Conservation (phyloP, 1,140 invertebrate genomes). For the Lasaia peninsularis region DNA sequence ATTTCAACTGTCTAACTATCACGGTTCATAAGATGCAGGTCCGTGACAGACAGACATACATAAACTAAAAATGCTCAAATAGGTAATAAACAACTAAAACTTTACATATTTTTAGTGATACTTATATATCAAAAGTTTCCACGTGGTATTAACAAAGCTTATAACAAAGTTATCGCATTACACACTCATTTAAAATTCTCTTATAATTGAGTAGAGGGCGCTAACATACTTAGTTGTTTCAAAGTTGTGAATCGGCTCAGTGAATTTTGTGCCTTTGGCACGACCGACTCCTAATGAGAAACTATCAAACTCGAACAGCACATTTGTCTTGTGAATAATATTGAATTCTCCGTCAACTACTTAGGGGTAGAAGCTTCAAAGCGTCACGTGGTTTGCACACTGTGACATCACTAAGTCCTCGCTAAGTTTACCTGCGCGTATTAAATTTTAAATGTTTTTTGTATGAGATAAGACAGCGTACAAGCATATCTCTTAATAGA, state of each 20-base stretch:
- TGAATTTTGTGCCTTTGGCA: slow-evolving; percentile 26
- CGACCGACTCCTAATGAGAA: slow-evolving; percentile 44
- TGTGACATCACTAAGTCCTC: neutral
- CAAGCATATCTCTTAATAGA: too few relatives aligned
- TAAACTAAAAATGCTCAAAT: too few relatives aligned
- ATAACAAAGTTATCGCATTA: neutral
- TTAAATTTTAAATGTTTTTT: too few relatives aligned
- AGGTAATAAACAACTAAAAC: too few relatives aligned
- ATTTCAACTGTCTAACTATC: too few relatives aligned
- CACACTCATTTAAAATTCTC: slow-evolving; percentile 12
- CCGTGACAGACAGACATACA: too few relatives aligned
- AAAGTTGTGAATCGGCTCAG: slow-evolving; percentile 34
- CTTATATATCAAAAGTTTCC: too few relatives aligned
- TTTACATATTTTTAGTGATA: too few relatives aligned
- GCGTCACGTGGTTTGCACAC: slow-evolving; percentile 17
- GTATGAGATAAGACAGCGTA: too few relatives aligned
- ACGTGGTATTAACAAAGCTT: too few relatives aligned
- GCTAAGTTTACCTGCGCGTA: neutral
- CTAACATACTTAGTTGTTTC: slow-evolving; percentile 26
- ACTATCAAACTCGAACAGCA: slow-evolving; percentile 53
- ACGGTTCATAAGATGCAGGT: too few relatives aligned
- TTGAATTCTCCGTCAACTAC: slow-evolving; percentile 41
- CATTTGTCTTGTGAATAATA: slow-evolving; percentile 59
- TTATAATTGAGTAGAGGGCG: slow-evolving; percentile 19
- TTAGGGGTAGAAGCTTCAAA: slow-evolving; percentile 28